phyloP scores from a whole-genome alignment of 2,113 vertebrate genomes.

The Carlito syrichta region DNA sequence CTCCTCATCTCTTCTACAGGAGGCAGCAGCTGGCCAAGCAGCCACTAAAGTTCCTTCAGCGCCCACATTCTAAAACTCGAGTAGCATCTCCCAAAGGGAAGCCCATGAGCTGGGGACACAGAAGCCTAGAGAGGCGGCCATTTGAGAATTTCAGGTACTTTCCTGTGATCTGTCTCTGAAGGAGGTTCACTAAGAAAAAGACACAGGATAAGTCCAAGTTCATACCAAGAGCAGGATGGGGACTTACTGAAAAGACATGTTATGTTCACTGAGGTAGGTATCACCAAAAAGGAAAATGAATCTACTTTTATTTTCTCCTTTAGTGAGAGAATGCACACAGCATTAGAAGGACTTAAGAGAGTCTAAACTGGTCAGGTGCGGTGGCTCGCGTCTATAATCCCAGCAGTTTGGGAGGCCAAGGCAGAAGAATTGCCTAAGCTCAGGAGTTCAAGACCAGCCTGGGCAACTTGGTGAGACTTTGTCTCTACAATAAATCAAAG shows the following conservation, averaged over 20 bases:
- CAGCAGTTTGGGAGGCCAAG: no score
- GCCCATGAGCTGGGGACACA: not conserved
- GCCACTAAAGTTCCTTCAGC: accelerated
- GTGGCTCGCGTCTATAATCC: not conserved
- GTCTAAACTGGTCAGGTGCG: not conserved
- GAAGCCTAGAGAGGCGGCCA: not conserved
- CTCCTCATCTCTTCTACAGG: not conserved
- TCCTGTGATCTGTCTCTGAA: not conserved
- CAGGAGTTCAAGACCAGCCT: no score
- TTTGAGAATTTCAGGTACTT: not conserved
- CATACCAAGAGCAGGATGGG: no score
- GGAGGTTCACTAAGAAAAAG: not conserved
- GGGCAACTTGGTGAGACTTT: no score
- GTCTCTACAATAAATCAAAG: no score
- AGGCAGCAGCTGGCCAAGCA: accelerated
- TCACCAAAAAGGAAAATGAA: not conserved
- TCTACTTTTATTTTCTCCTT: not conserved
- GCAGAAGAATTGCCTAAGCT: not conserved
- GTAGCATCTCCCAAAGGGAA: not conserved
- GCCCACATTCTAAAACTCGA: not conserved
- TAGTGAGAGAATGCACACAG: not conserved
- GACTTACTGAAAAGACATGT: not conserved
- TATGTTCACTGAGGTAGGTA: not conserved
- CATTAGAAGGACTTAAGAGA: not conserved
- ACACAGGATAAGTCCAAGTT: not conserved